Evolutionary conservation across 2,797 vertebrate species (phyloP).

Genomic region (Ctenosaura bakeri): DNA sequence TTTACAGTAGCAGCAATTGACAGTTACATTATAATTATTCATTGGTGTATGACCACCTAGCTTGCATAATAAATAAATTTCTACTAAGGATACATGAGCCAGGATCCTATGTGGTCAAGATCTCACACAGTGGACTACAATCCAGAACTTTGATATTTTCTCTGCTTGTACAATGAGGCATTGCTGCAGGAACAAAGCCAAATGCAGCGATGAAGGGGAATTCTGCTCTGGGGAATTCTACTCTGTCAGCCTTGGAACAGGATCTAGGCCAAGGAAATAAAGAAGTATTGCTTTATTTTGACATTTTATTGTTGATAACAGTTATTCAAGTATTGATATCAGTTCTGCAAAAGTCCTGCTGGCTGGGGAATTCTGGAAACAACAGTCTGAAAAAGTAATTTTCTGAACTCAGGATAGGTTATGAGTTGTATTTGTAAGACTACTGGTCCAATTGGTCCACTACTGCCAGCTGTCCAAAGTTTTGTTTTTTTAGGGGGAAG

Average conservation of each 20-base stretch:
- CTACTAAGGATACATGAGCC: slow-evolving; percentile 54
- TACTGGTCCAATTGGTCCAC: background rate
- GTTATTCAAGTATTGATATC: background rate
- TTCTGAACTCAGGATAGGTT: background rate
- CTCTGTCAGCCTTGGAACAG: no score
- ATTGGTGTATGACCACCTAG: slow-evolving; percentile 51
- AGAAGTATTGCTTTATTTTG: slow-evolving; percentile 32
- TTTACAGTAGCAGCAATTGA: slow-evolving; percentile 52
- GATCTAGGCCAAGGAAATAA: slow-evolving; percentile 21
- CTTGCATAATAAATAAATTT: slow-evolving; percentile 54
- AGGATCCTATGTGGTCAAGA: no score
- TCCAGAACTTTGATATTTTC: no score
- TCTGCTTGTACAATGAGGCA: no score
- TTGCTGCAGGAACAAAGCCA: no score
- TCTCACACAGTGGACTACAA: no score
- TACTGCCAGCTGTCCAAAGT: background rate
- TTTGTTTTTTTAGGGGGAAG: no score
- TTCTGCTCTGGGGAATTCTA: no score
- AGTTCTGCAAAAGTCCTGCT: slow-evolving; percentile 20
- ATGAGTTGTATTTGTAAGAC: background rate
- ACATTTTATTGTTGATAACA: slow-evolving; percentile 12
- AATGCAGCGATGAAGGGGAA: no score
- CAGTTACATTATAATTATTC: slow-evolving; percentile 66
- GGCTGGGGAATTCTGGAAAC: no score
- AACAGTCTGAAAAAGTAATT: no score